Evolutionary conservation across 37 sponge, comb jelly and placozoan genomes (phyloP).

Genomic region (Dysidea cf. avara): DNA sequence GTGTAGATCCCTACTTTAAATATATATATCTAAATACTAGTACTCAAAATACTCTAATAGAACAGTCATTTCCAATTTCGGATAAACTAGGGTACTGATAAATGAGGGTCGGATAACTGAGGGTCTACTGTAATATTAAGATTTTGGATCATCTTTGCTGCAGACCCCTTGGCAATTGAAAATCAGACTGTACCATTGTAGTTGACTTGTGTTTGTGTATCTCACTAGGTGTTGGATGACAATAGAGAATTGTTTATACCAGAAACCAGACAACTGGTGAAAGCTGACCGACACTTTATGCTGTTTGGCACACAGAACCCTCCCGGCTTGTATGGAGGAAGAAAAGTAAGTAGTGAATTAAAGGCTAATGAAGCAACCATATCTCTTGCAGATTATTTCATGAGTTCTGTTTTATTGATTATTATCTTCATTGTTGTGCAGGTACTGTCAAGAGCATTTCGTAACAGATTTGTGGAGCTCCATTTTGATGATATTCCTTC

Average conservation of each 20-base stretch:
- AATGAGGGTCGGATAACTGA: no score
- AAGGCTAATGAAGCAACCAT: neutral
- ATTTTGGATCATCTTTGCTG: conserved; percentile 1
- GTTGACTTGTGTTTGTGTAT: neutral
- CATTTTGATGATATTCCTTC: conserved; percentile 95
- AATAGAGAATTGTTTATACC: conserved; percentile 96
- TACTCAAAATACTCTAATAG: no score
- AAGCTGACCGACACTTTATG: conserved; percentile 90
- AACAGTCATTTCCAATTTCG: no score
- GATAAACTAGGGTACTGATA: no score
- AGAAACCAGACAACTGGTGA: conserved; percentile 87
- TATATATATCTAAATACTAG: no score
- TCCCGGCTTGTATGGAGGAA: conserved; percentile 90
- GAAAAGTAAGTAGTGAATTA: conserved; percentile 65
- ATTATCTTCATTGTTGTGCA: conserved; percentile 8
- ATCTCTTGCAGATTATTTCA: no score
- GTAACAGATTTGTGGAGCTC: conserved; percentile 96
- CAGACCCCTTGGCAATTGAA: neutral
- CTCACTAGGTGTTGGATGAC: conserved; percentile 89
- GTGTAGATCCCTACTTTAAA: no score
- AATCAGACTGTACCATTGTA: neutral
- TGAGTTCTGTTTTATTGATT: neutral
- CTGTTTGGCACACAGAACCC: conserved; percentile 99
- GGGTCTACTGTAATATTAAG: no score
- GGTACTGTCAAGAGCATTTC: conserved; percentile 92